Evolutionary conservation across 2,113 vertebrate species (phyloP).

Genomic region (Vombatus ursinus): DNA sequence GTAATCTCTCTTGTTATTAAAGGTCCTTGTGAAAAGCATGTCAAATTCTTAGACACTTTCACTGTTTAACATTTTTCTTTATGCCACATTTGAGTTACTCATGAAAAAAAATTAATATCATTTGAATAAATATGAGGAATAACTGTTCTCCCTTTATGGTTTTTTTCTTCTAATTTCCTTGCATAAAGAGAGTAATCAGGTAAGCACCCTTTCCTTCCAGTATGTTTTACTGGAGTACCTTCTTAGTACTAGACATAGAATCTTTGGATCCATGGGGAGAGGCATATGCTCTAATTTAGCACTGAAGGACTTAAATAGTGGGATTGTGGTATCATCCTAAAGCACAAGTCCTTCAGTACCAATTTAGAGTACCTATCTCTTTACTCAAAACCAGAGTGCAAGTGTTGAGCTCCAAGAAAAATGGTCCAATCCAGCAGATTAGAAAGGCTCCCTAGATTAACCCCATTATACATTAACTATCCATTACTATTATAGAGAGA

Average conservation of each 20-base stretch:
- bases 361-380: not conserved
- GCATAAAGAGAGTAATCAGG: not conserved
- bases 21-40: not conserved
- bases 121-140: constrained; percentile 38
- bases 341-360: not conserved
- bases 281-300: not conserved
- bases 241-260: no score
- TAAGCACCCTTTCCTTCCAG: not conserved
- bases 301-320: not conserved
- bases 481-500: not conserved
- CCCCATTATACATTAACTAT: not conserved
- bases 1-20: constrained; percentile 4
- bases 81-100: constrained; percentile 24
- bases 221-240: not conserved
- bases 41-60: constrained; percentile 31
- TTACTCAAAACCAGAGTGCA: no score
- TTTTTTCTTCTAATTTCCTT: constrained; percentile 11
- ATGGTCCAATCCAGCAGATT: not conserved
- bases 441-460: not conserved
- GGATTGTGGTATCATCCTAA: not conserved
- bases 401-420: not conserved
- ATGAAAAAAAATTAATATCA: constrained; percentile 33
- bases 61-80: constrained; percentile 3
- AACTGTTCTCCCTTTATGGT: not conserved
- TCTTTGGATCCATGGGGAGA: not conserved